These are phyloP conservation scores for Caenorhabditis auriculariae DNA, from an alignment of 2,888 invertebrate genomes.

Conservation along the genomic window DNA sequence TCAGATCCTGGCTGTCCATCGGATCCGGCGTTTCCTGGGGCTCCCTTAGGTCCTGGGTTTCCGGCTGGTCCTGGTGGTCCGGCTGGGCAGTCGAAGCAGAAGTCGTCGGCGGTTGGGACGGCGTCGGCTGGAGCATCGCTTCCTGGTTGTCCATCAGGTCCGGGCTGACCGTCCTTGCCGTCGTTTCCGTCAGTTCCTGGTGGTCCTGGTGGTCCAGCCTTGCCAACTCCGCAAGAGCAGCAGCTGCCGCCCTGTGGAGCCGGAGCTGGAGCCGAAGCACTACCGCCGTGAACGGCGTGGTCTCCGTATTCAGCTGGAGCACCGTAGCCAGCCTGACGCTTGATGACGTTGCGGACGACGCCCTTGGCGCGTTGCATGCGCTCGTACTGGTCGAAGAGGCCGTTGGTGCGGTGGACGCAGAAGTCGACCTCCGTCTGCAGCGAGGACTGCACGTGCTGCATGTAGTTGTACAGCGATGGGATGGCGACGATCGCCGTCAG, in stretches of 20 bases:
- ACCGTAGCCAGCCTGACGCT: slow-evolving; percentile 49
- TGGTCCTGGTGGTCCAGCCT: slow-evolving; percentile 49
- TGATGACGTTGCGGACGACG: slow-evolving; percentile 37
- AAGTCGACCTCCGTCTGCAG: slow-evolving; percentile 59
- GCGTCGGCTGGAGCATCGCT: slow-evolving; percentile 43
- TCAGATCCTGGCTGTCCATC: slow-evolving; percentile 39
- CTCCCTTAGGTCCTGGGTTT: slow-evolving; percentile 50
- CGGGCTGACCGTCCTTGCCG: slow-evolving; percentile 45
- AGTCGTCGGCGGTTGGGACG: slow-evolving; percentile 39
- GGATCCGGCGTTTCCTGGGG: slow-evolving; percentile 29
- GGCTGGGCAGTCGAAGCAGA: slow-evolving; percentile 47
- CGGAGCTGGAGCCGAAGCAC: too few relatives aligned
- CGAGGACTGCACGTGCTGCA: slow-evolving; percentile 58
- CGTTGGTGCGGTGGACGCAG: slow-evolving; percentile 51
- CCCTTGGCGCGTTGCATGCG: slow-evolving; percentile 37
- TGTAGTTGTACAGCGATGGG: slow-evolving; percentile 62
- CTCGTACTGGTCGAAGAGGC: slow-evolving; percentile 50
- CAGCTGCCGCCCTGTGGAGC: slow-evolving; percentile 29
- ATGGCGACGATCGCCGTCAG: slow-evolving; percentile 58
- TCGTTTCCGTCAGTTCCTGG: slow-evolving; percentile 54
- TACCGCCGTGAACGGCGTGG: slow-evolving; percentile 27
- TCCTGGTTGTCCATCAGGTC: slow-evolving; percentile 55
- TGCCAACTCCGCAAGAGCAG: slow-evolving; percentile 53
- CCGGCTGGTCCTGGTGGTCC: slow-evolving; percentile 52
- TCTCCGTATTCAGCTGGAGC: slow-evolving; percentile 19